Evolutionary conservation across 2,888 invertebrate species (phyloP), one percentile per base, ranked within the genome.

Genomic region (Megaustenia siamemsis): DNA sequence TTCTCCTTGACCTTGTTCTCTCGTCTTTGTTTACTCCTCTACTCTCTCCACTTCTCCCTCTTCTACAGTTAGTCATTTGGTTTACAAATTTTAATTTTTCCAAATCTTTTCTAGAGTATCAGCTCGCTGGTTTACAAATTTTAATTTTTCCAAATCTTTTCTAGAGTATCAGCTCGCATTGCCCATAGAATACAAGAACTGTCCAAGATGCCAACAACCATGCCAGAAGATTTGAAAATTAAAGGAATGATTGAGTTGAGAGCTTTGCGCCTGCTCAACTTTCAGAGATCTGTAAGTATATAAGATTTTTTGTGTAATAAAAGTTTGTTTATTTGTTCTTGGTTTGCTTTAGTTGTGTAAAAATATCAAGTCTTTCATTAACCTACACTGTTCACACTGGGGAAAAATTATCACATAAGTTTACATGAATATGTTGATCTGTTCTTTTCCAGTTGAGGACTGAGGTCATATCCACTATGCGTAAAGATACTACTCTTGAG

Each of bases 181-280:
- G 97, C 97, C 6, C 96, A 97, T 85, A 96, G 99, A n/a, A 98
- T 99, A 94, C 97, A 98, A 88, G 97, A 98, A 92, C 95, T 99
- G 71, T 96, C 96, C 86, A 96, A 96, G 90, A 88, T 99, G 83
- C 98, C 98, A 0, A 92, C 97, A 6, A 97, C 96, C 88, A 97
- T 99, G 95, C 96, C 98, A 0, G 98, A 98, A 88, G 98, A 99
- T 93, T 95, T 99, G 84, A 96, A 97, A 53, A 94, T 97, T 69
- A 98, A 98, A 94, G 98, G 98, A 0, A 97, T 98, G 94, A 98
- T 99, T 86, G 99, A 99, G 94, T 94, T 99, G 77, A 95, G 98
- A 86, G 98, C 99, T 73, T 95, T 99, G 79, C 95, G 99, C 43
- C 97, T 99, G 24, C 95, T 99, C 15, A 98, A 99, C 94, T 98